Conservation (phyloP, 2,113 vertebrate genomes). For the Falcunculus frontatus region DNA sequence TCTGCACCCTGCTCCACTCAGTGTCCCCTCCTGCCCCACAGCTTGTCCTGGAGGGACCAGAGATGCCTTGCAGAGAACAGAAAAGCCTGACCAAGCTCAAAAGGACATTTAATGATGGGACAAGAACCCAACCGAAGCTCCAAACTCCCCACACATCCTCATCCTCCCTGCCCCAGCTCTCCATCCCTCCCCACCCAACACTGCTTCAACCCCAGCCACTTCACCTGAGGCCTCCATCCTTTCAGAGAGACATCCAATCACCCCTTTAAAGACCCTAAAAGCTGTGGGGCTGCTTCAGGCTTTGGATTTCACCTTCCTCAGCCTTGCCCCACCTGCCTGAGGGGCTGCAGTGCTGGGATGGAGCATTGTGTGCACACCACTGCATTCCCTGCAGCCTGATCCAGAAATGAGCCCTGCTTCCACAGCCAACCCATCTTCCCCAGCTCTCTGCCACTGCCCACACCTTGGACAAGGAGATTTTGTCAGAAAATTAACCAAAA, state of each 20-base stretch:
- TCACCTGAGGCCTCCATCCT: neutral
- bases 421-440: rapidly evolving
- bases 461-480: neutral
- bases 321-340: neutral
- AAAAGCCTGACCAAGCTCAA: neutral
- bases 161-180: neutral
- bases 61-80: neutral
- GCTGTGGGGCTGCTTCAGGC: neutral
- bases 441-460: rapidly evolving
- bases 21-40: rapidly evolving
- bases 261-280: neutral
- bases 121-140: neutral
- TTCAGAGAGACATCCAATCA: neutral
- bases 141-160: neutral
- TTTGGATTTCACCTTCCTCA: neutral
- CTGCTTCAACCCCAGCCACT: neutral
- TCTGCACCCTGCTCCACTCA: neutral
- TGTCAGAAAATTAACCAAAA: neutral
- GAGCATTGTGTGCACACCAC: rapidly evolving
- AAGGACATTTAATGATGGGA: neutral
- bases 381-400: neutral
- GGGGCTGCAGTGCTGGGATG: neutral
- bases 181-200: neutral
- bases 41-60: rapidly evolving
- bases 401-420: neutral